Conservation (phyloP, 2,113 vertebrate genomes). For the Nothocercus nigrocapillus region DNA sequence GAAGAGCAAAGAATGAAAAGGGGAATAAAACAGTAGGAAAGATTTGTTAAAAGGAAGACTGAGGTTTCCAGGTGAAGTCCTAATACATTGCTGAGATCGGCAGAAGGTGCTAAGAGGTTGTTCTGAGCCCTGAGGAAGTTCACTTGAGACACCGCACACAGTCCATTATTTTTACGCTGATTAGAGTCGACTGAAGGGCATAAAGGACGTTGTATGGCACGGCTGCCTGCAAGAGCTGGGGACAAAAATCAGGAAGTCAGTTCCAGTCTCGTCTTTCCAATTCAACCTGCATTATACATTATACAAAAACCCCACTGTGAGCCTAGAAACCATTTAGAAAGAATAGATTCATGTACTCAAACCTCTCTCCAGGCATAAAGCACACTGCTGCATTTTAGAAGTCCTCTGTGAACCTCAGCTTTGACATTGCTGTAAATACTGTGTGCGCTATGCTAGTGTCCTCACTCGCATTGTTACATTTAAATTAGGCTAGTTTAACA, state of each 20-base stretch:
- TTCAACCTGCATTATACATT: background rate
- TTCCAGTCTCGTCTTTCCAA: background rate
- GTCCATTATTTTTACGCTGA: background rate
- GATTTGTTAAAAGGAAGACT: background rate
- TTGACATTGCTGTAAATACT: background rate
- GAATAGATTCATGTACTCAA: background rate
- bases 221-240: background rate
- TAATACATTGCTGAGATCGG: background rate
- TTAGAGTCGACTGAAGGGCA: background rate
- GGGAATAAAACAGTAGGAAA: background rate
- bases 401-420: background rate
- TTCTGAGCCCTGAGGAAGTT: background rate
- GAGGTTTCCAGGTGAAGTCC: background rate
- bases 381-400: background rate
- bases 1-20: background rate
- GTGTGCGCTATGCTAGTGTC: background rate
- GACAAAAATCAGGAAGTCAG: background rate
- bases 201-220: background rate
- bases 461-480: background rate
- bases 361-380: background rate
- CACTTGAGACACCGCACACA: background rate
- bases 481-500: background rate
- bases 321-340: background rate
- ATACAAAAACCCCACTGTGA: background rate
- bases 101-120: background rate